Conservation (phyloP, 2,797 vertebrate species). For the Sebastes cheni region DNA sequence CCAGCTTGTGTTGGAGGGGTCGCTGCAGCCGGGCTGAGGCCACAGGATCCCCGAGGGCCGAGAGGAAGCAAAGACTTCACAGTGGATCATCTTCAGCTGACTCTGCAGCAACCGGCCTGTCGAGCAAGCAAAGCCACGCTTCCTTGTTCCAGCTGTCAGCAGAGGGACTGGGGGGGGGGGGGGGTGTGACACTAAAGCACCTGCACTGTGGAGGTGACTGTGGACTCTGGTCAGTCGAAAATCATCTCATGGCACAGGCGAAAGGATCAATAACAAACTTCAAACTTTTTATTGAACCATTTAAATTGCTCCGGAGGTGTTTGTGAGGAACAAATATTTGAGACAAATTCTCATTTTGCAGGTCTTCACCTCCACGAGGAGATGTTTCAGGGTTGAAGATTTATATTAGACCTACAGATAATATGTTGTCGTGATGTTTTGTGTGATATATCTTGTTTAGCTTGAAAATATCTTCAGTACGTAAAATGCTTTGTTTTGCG, state of each 20-base stretch:
- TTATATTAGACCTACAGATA: too few species aligned
- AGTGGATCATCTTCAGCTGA: conserved; percentile 67
- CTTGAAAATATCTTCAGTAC: too few species aligned
- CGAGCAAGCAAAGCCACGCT: neutral
- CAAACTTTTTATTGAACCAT: neutral
- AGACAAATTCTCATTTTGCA: too few species aligned
- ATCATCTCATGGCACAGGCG: neutral
- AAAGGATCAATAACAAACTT: neutral
- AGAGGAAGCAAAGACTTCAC: conserved; percentile 45
- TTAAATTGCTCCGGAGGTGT: neutral
- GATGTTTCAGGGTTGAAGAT: too few species aligned
- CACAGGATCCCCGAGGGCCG: neutral
- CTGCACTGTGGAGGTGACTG: neutral
- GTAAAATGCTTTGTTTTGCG: too few species aligned
- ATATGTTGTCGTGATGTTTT: neutral
- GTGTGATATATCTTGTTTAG: neutral
- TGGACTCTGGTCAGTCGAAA: neutral
- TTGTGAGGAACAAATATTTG: neutral
- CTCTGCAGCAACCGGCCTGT: conserved; percentile 21
- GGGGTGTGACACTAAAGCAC: neutral
- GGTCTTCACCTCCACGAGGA: too few species aligned
- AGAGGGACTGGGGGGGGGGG: neutral
- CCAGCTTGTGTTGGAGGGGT: conserved; percentile 16
- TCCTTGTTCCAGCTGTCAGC: conserved; percentile 45
- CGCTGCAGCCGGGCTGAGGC: neutral